Evolutionary conservation across 2,797 vertebrate species (phyloP), one percentile per base, ranked within the genome.

Genomic region (Antrozous pallidus): DNA sequence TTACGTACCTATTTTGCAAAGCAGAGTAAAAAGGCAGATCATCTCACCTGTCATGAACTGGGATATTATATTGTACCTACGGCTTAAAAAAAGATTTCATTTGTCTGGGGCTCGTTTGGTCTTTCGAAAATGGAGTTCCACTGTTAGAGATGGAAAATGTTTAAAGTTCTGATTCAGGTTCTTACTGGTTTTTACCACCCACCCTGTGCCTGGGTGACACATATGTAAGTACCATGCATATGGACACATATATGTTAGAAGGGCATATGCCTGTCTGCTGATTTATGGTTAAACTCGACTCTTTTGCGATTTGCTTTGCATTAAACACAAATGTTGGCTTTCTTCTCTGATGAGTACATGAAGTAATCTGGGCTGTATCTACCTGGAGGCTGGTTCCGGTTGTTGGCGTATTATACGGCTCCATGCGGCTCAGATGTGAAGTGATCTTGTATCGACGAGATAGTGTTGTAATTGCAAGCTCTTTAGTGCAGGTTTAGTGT

Each of bases 391-490:
- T 81, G 84, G 96, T 88, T 93, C 65, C 58, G 96, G 97, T 97
- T 97, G 95, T 96, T 96, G 95, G 95, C 51, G 97, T 65, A 8
- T 96, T 96, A 58, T 3, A 1, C 85, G 96, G 96, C 97, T 98
- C 93, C 95, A 96, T 97, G 97, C 96, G 97, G 97, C 96, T 98
- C 97, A 91, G 97, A 95, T 73, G 75, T 22, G 69, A 91, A 96
- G 95, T 97, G 96, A 97, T 98, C 97, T 97, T 93, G 93, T 97
- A 97, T 97, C 97, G 85, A 88, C 92, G 96, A 97, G 98, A 97
- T 96, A 97, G 88, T 96, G 95, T 97, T 98, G 97, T 97, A 97
- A 96, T 97, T 97, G 97, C 93, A 97, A 98, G 97, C 97, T 96
- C 96, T 98, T 97, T 96, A 97, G 97, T 96, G n/a, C 83, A 90